Percentiles rank a stretch among this genome's conserved stretches.
phyloP scores from a whole-genome alignment of 2,113 vertebrate genomes.

The Procavia capensis region DNA sequence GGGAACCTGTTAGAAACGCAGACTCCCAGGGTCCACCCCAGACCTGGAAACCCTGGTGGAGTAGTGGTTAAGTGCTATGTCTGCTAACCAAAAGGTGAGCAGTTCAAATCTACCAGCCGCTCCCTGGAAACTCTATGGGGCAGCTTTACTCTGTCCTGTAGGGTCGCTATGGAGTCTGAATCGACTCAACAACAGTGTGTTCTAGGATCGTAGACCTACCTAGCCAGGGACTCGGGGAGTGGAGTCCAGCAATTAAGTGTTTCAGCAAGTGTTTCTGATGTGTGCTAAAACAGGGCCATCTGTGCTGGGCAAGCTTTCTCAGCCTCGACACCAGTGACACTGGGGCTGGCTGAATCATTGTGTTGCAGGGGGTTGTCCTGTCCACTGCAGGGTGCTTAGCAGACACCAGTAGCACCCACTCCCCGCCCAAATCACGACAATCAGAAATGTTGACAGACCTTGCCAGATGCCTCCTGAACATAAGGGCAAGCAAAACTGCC shows the following conservation, averaged over 20 bases:
- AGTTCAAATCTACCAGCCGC: no score
- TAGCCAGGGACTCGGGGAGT: not conserved
- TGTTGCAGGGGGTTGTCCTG: not conserved
- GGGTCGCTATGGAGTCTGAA: no score
- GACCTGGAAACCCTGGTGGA: no score
- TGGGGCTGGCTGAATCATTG: not conserved
- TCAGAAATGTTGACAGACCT: not conserved
- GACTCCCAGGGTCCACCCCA: not conserved
- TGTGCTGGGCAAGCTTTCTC: not conserved
- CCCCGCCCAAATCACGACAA: not conserved
- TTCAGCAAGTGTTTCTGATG: not conserved
- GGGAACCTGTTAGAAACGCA: not conserved
- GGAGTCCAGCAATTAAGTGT: not conserved
- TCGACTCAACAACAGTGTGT: no score
- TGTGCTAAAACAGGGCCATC: no score
- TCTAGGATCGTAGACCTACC: no score
- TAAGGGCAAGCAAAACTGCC: no score
- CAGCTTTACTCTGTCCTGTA: no score
- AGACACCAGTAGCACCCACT: not conserved
- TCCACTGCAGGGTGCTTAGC: accelerated
- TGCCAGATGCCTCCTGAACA: accelerated
- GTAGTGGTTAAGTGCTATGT: no score
- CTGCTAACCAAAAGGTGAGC: no score
- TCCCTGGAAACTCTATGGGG: no score
- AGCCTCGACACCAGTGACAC: no score